Conservation (phyloP, 2,888 invertebrate species). For the Hirtodrosophila cameraria region DNA sequence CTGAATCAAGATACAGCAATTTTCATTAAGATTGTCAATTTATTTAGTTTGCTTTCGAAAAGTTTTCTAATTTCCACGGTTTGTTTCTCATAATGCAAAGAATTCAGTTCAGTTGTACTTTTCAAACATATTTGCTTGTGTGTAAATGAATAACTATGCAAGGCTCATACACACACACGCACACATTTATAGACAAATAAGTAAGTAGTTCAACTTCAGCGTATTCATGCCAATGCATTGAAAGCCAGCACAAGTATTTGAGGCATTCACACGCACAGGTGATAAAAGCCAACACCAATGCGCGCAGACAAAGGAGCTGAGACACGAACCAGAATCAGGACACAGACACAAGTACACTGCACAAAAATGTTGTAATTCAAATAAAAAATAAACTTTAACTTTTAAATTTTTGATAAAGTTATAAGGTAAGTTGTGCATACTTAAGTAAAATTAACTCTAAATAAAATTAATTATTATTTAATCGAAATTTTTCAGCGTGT, state of each 20-base stretch:
- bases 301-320: constrained; percentile 39
- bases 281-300: constrained; percentile 55
- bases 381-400: too few relatives aligned
- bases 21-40: neutral
- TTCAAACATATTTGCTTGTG: constrained; percentile 18
- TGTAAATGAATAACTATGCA: constrained; percentile 30
- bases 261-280: constrained; percentile 68
- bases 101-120: constrained; percentile 11
- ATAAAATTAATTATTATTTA: too few relatives aligned
- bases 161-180: constrained; percentile 13
- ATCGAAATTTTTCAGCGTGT: constrained; percentile 26
- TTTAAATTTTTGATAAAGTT: too few relatives aligned
- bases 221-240: constrained; percentile 55
- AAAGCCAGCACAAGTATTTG: constrained; percentile 55
- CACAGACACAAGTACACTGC: constrained; percentile 4
- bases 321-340: constrained; percentile 9
- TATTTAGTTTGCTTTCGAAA: neutral
- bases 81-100: constrained; percentile 10
- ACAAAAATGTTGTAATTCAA: too few relatives aligned
- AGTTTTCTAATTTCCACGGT: constrained; percentile 30
- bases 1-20: neutral
- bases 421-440: too few relatives aligned
- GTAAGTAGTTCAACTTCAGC: constrained; percentile 64
- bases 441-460: too few relatives aligned
- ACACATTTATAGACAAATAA: constrained; percentile 45